These are phyloP conservation scores for Acrocyrtus sp. DNA, from an alignment of 2,888 invertebrate species.

Conservation along the genomic window DNA sequence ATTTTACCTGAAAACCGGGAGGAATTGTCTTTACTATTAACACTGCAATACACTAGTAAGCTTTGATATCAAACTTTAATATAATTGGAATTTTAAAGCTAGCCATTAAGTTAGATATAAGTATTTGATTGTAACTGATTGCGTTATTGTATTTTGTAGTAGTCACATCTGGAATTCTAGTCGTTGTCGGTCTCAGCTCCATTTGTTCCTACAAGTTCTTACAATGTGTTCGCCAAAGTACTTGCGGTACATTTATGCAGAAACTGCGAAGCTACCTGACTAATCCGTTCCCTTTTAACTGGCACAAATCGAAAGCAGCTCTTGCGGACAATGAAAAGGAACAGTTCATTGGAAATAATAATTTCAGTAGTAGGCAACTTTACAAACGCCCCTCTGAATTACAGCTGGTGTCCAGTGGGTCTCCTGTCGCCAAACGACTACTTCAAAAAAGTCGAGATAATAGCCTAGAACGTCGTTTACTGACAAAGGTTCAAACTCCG, in stretches of 20 bases:
- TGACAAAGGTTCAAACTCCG: conserved; percentile 32
- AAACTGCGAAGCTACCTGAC: conserved; percentile 9
- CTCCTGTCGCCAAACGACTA: neutral
- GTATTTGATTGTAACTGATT: no score
- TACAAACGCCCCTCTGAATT: conserved; percentile 43
- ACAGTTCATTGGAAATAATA: neutral
- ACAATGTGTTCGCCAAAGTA: conserved; percentile 64
- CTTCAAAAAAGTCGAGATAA: conserved; percentile 26
- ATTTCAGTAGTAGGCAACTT: conserved; percentile 10
- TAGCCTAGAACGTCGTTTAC: conserved; percentile 31
- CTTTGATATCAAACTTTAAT: neutral
- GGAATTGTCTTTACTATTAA: neutral
- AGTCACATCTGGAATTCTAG: conserved; percentile 47
- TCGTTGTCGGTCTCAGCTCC: conserved; percentile 50
- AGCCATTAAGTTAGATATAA: no score
- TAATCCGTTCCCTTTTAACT: conserved; percentile 14
- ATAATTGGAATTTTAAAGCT: neutral
- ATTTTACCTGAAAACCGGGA: conserved; percentile 13
- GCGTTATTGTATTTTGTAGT: no score
- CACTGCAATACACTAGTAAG: conserved; percentile 34
- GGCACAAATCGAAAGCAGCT: conserved; percentile 5
- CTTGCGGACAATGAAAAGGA: no score
- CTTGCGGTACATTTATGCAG: neutral
- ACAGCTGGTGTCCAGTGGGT: conserved; percentile 21
- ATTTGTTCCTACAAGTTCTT: conserved; percentile 56